A percentile compares a stretch with the other conserved stretches of the same genome.
Evolutionary conservation across 2,113 vertebrate genomes (phyloP).

Genomic region (Tachuris rubrigastra): DNA sequence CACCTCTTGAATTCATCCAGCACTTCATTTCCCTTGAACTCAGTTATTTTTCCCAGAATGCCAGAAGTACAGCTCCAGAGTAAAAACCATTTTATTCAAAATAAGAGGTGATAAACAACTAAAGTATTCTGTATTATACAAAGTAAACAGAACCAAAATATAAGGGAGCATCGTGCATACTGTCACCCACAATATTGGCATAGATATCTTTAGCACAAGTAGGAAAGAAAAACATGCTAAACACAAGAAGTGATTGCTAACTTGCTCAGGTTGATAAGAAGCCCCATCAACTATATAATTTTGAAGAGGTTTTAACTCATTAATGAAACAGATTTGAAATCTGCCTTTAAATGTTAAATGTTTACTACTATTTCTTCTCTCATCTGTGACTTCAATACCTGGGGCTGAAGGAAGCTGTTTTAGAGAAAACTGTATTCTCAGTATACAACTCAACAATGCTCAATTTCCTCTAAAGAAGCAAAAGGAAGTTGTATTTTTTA

Average conservation of each 20-base stretch:
- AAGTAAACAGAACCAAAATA: background rate
- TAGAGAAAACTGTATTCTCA: background rate
- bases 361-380: background rate
- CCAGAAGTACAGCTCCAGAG: background rate
- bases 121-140: background rate
- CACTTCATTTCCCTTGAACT: background rate
- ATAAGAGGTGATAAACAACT: background rate
- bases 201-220: background rate
- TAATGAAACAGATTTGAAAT: background rate
- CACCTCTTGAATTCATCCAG: background rate
- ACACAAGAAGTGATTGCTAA: background rate
- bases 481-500: background rate
- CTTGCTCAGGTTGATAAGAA: background rate
- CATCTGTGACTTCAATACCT: background rate
- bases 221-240: background rate
- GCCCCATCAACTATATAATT: background rate
- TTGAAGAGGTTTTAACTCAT: background rate
- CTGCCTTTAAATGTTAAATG: background rate
- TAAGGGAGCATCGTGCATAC: background rate
- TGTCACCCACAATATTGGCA: background rate
- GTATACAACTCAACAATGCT: background rate
- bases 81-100: background rate
- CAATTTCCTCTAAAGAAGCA: accelerated
- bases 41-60: background rate
- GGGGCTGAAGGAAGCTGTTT: background rate